Conservation (phyloP, 2,797 vertebrate species). For the Sylvilagus floridanus region DNA sequence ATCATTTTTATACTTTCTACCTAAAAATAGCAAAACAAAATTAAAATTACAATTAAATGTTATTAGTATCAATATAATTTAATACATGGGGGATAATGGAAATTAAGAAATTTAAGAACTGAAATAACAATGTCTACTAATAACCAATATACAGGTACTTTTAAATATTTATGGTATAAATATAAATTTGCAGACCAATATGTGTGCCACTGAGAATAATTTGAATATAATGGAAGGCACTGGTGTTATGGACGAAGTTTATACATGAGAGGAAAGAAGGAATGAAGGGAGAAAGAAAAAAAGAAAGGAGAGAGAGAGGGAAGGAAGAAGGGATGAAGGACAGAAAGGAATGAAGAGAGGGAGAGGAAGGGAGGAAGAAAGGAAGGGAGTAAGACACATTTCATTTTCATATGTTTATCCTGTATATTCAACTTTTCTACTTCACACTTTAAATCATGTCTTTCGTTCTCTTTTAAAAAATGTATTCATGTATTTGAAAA, state of each 20-base stretch:
- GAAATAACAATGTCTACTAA: neutral
- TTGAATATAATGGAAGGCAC: neutral
- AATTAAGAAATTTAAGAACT: neutral
- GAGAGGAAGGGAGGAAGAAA: neutral
- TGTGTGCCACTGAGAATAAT: neutral
- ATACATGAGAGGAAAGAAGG: neutral
- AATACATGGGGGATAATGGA: neutral
- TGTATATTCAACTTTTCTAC: neutral
- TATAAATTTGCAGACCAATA: neutral
- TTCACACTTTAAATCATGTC: neutral
- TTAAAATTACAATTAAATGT: neutral
- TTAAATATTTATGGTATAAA: neutral
- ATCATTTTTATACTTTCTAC: neutral
- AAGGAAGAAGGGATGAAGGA: no score
- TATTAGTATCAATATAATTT: neutral
- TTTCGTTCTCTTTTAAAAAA: neutral
- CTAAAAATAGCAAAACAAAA: neutral
- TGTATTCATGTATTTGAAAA: no score
- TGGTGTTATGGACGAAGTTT: neutral
- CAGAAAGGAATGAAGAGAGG: neutral
- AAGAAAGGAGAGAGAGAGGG: neutral
- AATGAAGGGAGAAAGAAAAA: neutral
- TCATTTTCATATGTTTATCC: neutral
- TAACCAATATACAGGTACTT: neutral
- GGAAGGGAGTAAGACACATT: neutral